A percentile compares a stretch with the other conserved stretches of the same genome.
These are phyloP conservation scores for Amniataba percoides DNA, from an alignment of 2,797 vertebrate genomes.

Conservation along the genomic window DNA sequence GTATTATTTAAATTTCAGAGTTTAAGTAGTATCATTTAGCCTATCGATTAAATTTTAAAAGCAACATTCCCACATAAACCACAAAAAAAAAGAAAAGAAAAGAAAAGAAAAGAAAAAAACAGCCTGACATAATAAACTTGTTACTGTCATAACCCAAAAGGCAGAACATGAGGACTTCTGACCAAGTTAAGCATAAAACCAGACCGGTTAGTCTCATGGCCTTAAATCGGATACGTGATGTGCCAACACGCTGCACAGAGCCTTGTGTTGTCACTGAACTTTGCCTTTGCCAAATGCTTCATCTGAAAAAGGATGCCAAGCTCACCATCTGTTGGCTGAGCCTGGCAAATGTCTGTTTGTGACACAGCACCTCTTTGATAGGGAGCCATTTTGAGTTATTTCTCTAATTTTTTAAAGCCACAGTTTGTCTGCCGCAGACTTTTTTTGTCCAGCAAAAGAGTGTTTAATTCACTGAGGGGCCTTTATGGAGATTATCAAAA, in stretches of 20 bases:
- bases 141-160: not conserved
- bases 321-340: slow-evolving; percentile 75
- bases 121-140: not conserved
- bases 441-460: no score
- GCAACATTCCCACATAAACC: not conserved
- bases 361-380: slow-evolving; percentile 59
- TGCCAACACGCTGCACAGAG: slow-evolving; percentile 37
- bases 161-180: not conserved
- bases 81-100: no score
- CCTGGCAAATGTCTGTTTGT: slow-evolving; percentile 52
- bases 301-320: slow-evolving; percentile 63
- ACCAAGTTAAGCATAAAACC: slow-evolving; percentile 9
- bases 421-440: not conserved
- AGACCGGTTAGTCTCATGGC: slow-evolving; percentile 24
- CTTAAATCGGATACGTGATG: slow-evolving; percentile 9
- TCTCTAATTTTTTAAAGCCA: slow-evolving; percentile 13
- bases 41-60: not conserved
- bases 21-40: not conserved
- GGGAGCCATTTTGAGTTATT: slow-evolving; percentile 63
- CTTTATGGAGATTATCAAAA: not conserved
- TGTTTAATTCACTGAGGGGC: not conserved
- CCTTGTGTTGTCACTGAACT: slow-evolving; percentile 58
- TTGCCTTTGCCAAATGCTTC: slow-evolving; percentile 50
- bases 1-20: not conserved
- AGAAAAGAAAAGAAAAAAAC: no score